These are phyloP conservation scores for Diaphora mendica DNA, from an alignment of 2,888 invertebrate genomes.

Conservation along the genomic window DNA sequence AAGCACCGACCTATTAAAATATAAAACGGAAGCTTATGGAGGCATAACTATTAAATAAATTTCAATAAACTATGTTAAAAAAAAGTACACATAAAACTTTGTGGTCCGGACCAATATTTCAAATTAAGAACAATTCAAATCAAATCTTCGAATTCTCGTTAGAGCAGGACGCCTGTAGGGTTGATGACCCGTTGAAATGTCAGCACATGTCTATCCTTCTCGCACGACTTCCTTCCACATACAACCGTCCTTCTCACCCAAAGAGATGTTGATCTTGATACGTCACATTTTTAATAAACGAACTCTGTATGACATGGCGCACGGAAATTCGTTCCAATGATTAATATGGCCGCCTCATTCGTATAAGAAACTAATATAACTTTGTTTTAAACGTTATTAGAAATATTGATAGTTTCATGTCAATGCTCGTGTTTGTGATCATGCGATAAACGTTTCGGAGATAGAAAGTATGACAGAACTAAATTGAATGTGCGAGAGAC, in stretches of 20 bases:
- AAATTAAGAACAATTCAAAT: conserved; percentile 86
- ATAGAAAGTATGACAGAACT: conserved; percentile 81
- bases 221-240: conserved; percentile 60
- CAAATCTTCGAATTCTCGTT: conserved; percentile 86
- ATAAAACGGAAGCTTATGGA: conserved; percentile 80
- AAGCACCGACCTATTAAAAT: conserved; percentile 65
- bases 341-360: conserved; percentile 82
- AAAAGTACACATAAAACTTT: conserved; percentile 66
- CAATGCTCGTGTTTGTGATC: conserved; percentile 84
- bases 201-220: conserved; percentile 78
- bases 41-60: conserved; percentile 71
- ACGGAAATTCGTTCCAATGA: conserved; percentile 86
- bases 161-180: conserved; percentile 85
- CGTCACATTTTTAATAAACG: conserved; percentile 87
- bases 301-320: conserved; percentile 84
- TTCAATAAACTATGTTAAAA: conserved; percentile 74
- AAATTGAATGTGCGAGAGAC: conserved; percentile 74
- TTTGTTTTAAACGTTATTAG: conserved; percentile 85
- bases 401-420: conserved; percentile 87
- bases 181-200: conserved; percentile 86
- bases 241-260: conserved; percentile 71
- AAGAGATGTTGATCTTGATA: conserved; percentile 86
- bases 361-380: conserved; percentile 81
- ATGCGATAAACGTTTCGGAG: conserved; percentile 78
- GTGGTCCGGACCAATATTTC: conserved; percentile 77